Conservation (phyloP, 1,140 invertebrate genomes). For the Heliothis virescens region DNA sequence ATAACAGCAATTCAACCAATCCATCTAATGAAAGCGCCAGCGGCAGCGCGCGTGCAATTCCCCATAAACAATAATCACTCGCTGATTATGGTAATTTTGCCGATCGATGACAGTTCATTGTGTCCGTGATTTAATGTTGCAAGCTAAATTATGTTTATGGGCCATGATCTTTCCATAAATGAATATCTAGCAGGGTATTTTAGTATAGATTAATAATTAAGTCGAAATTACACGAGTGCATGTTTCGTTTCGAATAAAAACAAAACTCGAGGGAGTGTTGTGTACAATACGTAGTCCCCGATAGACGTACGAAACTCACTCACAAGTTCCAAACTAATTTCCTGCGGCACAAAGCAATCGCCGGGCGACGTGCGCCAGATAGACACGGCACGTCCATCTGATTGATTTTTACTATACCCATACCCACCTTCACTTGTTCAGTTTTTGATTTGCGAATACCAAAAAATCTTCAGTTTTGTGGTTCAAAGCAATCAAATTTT, state of each 20-base stretch:
- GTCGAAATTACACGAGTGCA: neutral
- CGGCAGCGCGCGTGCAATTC: neutral
- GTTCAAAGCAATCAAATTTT: neutral
- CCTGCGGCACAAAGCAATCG: conserved; percentile 82
- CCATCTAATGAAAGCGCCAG: neutral
- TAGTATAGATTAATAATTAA: no score
- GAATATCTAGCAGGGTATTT: neutral
- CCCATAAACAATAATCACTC: neutral
- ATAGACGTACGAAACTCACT: conserved; percentile 59
- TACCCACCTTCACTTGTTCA: conserved; percentile 12
- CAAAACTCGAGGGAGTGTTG: conserved; percentile 3
- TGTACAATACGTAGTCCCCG: conserved; percentile 27
- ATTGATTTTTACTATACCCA: conserved; percentile 61
- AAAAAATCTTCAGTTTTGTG: neutral
- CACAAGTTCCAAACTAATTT: conserved; percentile 82
- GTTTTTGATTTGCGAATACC: conserved; percentile 26
- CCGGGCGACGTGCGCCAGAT: conserved; percentile 66
- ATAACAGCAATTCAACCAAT: neutral
- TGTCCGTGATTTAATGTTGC: no score
- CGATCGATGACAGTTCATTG: no score
- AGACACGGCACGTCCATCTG: conserved; percentile 61
- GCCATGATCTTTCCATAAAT: neutral
- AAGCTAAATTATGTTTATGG: no score
- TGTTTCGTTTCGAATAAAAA: neutral
- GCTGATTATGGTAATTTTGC: no score